Evolutionary conservation across 2,797 vertebrate genomes (phyloP), one percentile per base, ranked within the genome.

Genomic region (Salarias fasciatus): DNA sequence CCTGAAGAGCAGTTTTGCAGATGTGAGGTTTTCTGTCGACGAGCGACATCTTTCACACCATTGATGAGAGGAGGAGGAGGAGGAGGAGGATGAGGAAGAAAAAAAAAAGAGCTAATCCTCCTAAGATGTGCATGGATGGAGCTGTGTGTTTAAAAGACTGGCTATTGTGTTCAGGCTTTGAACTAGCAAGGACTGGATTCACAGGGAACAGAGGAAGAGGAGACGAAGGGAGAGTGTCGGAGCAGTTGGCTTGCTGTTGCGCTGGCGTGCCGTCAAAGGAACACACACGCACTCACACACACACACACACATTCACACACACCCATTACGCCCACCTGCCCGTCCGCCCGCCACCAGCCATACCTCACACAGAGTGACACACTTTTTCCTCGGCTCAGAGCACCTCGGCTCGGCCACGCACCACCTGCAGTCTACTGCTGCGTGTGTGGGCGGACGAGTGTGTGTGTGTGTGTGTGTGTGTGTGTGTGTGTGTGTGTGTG

Each of bases 1-100:
- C 78, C 68, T 86, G 45, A 82, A 80, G 65, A 87, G 80, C 77
- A 72, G 65, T 59, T 69, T 47, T 70, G 56, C 51, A 75, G 60
- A 72, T 61, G 55, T 52, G n/a, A 18, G 53, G 35, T 24, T 40
- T 28, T 37, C 43, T 29, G 0, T 53, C 73, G 38, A 29, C 59
- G 18, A 41, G 50, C 6, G 6, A 49, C n/a, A 3, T 15, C 52
- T 76, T 75, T 72, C 71, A 53, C 62, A 52, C 33, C 43, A 50
- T 61, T 68, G 57, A 56, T 50, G 36, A 10, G 54, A 38, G 24
- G 18, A 24, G 18, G 18, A 24, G 18, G 18, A 24, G 18, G 18
- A 24, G 18, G 18, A 24, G 18, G 18, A 24, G 18, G 18, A 24
- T 3, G 18, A 30, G 15, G 5, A 38, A 13, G 47, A 41, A 65